Evolutionary conservation across 2,888 invertebrate genomes (phyloP).

Genomic region (Teleogryllus oceanicus): DNA sequence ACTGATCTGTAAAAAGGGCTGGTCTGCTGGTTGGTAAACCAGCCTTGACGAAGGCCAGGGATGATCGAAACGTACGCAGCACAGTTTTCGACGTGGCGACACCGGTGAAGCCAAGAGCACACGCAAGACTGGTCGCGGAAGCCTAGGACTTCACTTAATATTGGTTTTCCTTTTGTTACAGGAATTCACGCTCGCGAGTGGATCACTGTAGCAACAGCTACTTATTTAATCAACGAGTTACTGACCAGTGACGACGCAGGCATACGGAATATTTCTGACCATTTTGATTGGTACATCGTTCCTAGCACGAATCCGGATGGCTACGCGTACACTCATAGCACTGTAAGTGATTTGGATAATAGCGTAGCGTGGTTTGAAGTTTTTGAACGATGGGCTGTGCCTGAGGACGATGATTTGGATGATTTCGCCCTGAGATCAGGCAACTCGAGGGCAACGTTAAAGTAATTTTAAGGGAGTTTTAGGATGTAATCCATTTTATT

Average conservation of each 20-base stretch:
- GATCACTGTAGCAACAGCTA: conserved; percentile 67
- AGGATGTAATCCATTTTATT: too few relatives aligned
- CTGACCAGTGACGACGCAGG: conserved; percentile 57
- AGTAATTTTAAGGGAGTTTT: too few relatives aligned
- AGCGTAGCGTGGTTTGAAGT: too few relatives aligned
- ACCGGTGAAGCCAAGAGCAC: not conserved
- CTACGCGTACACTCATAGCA: conserved; percentile 62
- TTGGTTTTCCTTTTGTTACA: conserved; percentile 19
- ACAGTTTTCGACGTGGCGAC: not conserved
- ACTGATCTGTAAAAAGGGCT: too few relatives aligned
- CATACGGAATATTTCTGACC: conserved; percentile 58
- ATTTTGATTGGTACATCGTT: conserved; percentile 71
- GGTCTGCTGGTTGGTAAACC: too few relatives aligned
- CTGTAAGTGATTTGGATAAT: conserved; percentile 48
- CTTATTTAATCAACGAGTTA: conserved; percentile 67
- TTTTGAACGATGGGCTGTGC: too few relatives aligned
- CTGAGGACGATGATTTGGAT: too few relatives aligned
- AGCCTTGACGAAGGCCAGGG: not conserved
- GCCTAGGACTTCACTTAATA: not conserved
- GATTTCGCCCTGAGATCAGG: too few relatives aligned
- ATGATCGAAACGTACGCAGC: not conserved
- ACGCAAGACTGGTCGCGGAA: too few relatives aligned
- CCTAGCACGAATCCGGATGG: conserved; percentile 74
- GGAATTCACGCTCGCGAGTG: conserved; percentile 64
- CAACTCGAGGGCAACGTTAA: too few relatives aligned